These are phyloP conservation scores for Drosophila helvetica DNA, from an alignment of 2,888 invertebrate genomes.

Conservation along the genomic window DNA sequence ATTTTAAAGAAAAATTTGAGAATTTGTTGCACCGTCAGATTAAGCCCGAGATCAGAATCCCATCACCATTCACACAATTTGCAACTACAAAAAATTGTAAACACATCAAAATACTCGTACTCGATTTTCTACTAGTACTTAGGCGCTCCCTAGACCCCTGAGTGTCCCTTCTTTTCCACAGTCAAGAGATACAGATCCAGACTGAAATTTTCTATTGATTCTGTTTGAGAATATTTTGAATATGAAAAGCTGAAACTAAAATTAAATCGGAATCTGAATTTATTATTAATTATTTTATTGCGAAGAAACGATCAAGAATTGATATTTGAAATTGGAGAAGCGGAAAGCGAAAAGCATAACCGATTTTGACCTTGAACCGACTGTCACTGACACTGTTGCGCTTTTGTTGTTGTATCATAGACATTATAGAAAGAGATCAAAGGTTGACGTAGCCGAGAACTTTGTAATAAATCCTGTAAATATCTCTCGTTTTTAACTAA, in stretches of 20 bases:
- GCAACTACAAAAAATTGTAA: conserved; percentile 62
- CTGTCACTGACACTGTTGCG: conserved; percentile 74
- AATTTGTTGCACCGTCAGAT: conserved; percentile 66
- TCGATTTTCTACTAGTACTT: neutral
- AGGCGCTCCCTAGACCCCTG: conserved; percentile 7
- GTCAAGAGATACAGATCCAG: conserved; percentile 45
- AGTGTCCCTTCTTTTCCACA: conserved; percentile 36
- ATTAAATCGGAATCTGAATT: conserved; percentile 46
- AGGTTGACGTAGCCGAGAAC: conserved; percentile 56
- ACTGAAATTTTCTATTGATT: conserved; percentile 42
- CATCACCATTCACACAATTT: conserved; percentile 46
- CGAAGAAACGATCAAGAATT: conserved; percentile 21
- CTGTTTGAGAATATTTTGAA: conserved; percentile 58
- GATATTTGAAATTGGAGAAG: conserved; percentile 15
- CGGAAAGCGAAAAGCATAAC: conserved; percentile 27
- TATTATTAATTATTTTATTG: conserved; percentile 48
- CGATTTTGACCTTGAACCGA: conserved; percentile 61
- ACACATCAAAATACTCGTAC: conserved; percentile 29
- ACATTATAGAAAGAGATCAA: conserved; percentile 48
- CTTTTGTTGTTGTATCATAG: conserved; percentile 77
- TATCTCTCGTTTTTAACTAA: conserved; percentile 55
- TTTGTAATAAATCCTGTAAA: conserved; percentile 65
- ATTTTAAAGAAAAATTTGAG: conserved; percentile 65
- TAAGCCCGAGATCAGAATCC: conserved; percentile 18
- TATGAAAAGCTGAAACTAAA: conserved; percentile 37